These are phyloP conservation scores for Disparrhopalites patrizii DNA, from an alignment of 2,888 invertebrate genomes.

Conservation along the genomic window DNA sequence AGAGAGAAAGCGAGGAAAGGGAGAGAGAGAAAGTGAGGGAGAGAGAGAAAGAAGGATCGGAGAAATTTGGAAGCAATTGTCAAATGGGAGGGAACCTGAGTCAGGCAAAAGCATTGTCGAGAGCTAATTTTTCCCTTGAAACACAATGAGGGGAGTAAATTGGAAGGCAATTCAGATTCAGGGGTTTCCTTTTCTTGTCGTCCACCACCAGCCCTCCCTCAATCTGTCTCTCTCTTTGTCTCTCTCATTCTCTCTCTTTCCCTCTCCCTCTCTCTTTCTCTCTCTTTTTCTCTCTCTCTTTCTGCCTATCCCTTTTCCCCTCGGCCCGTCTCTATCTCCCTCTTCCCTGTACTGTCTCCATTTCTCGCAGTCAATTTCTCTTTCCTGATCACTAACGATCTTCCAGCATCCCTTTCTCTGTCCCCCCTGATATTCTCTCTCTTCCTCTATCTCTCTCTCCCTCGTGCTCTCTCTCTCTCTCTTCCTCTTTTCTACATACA, in stretches of 20 bases:
- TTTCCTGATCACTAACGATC: too few relatives aligned
- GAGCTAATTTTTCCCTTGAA: slow-evolving; percentile 19
- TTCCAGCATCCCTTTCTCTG: not conserved
- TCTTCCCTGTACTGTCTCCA: too few relatives aligned
- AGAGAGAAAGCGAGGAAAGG: too few relatives aligned
- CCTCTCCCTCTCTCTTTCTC: not conserved
- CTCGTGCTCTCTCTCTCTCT: not conserved
- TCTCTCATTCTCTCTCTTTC: not conserved
- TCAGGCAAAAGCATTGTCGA: slow-evolving; percentile 15
- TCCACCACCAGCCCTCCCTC: not conserved
- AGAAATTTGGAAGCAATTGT: not conserved
- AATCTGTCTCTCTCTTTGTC: not conserved
- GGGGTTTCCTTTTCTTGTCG: slow-evolving; percentile 7
- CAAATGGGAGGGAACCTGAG: not conserved
- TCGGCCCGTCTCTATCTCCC: not conserved
- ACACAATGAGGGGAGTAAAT: slow-evolving; percentile 23
- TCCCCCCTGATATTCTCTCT: not conserved
- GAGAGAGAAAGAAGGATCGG: not conserved
- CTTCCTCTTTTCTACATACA: not conserved
- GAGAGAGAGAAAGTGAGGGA: not conserved
- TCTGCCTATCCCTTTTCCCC: not conserved
- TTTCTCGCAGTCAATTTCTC: too few relatives aligned
- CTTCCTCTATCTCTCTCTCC: not conserved
- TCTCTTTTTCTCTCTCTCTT: not conserved
- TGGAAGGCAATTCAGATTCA: slow-evolving; percentile 25